Base-by-base conservation (phyloP, 2,797 vertebrate genomes). In the Microcaecilia unicolor region DNA sequence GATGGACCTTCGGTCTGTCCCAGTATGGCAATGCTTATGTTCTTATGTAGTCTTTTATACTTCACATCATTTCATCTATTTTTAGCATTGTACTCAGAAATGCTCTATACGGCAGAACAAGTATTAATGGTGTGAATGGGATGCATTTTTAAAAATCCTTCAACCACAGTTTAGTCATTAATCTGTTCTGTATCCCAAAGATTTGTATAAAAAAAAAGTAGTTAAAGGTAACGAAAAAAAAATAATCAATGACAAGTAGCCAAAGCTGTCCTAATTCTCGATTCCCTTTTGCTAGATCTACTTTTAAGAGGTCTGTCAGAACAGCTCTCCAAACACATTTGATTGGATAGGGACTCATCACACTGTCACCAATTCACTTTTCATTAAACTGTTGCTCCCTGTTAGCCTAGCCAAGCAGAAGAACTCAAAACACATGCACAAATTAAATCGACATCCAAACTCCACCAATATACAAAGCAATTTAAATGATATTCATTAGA, bases 401-500 rank as follows among this genome's bases (percentile, higher is more conserved):
- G 77, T 89, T 88, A 88, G 88, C 87, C 88, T 87, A 88, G 86
- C 87, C 90, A 84, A 92, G 89, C 92, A 94, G 90, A 91, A 91
- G 92, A 93, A 87, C 91, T 96, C 92, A 90, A n/a, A 97, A 96
- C 93, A 94, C 92, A 92, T 91, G 93, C 85, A 85, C 89, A 92
- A 97, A 97, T 96, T 96, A 93, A 95, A 93, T 92, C 88, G 90
- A 96, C 93, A 94, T 93, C 91, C 87, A 90, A 93, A 96, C 89
- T 91, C 92, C 91, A 91, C 88, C 89, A 85, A 94, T 92, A 97
- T 91, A 97, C 93, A 97, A 95, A 94, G 93, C 92, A 92, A 96
- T 96, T 97, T 96, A 97, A 97, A 95, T 96, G 91, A 96, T 96
- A 95, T 97, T 96, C 92, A 96, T 98, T 97, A 97, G 91, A 92